Base-by-base conservation (phyloP, 2,113 vertebrate species). In the Prunella fulvescens region DNA sequence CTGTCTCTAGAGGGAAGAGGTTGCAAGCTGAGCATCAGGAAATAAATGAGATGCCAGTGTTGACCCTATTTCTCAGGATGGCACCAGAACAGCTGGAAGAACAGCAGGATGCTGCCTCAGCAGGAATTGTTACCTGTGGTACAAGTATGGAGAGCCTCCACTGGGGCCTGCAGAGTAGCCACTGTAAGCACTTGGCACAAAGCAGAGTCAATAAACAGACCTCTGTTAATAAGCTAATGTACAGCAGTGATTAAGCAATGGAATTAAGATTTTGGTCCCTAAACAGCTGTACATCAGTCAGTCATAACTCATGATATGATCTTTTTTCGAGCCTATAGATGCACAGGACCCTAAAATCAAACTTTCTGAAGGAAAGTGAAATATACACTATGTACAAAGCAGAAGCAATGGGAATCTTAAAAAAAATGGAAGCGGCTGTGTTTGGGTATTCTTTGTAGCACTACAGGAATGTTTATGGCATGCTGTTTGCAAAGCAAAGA, bases 61-160 rank as follows among this genome's bases (percentile, higher is more conserved):
- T 97, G 95, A 96, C 95, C 92, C 91, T 88, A 2, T 96, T 96
- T 96, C 80, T 88, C 82, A 42, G 78, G 82, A 87, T 86, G 89
- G 87, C 80, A 93, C 54, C 48, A 35, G 74, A 96, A 86, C 97
- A 97, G 96, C 95, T 97, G 96, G 96, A 94, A 53, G 90, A 96
- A 39, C 90, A 90, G 92, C 87, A 14, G 6, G 73, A 1, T 78
- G 92, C 94, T 92, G 93, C 89, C 74, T 96, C 96, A 97, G 96
- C 95, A 96, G 76, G 72, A 93, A 42, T n/a, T 60, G 84, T 67
- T 96, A 96, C 94, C 93, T 96, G 84, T 44, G 80, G 64, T 83
- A 54, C 54, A 11, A 12, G 37, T 10, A 6, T 60, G 84, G 86
- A 87, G 76, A 45, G 44, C n/a, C 67, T 73, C 60, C 84, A 2